Evolutionary conservation across 2,888 invertebrate species (phyloP).

Genomic region (Helobdella robusta): DNA sequence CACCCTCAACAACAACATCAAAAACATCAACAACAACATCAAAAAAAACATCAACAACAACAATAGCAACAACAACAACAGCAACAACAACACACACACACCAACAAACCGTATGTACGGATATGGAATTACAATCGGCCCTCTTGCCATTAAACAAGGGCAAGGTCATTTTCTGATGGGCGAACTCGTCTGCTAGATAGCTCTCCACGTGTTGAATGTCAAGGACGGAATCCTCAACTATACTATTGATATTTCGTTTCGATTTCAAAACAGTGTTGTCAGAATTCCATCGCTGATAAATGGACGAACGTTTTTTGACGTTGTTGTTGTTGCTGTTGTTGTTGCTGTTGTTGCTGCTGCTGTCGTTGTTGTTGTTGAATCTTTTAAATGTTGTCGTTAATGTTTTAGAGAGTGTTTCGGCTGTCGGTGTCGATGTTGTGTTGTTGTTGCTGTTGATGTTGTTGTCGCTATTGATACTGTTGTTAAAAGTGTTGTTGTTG

Average conservation of each 20-base stretch:
- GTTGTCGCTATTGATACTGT: too few species aligned
- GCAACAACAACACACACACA: neutral
- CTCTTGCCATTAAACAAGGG: constrained; percentile 41
- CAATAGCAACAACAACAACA: neutral
- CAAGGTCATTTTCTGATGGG: too few species aligned
- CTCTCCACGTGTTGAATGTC: neutral
- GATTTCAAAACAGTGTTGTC: too few species aligned
- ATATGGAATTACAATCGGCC: constrained; percentile 43
- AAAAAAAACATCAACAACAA: constrained; percentile 2
- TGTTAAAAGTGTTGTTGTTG: neutral
- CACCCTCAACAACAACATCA: neutral
- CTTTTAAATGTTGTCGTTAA: neutral
- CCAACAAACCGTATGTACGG: constrained; percentile 39
- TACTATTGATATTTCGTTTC: too few species aligned
- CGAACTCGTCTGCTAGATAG: too few species aligned
- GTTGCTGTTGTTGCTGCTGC: neutral
- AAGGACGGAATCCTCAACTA: neutral
- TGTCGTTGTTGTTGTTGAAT: constrained; percentile 6
- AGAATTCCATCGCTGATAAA: neutral
- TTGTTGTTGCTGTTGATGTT: too few species aligned
- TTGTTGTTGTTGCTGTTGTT: neutral
- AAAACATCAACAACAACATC: neutral
- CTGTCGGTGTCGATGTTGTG: neutral
- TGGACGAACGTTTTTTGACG: neutral
- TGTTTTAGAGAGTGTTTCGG: neutral